Evolutionary conservation across 2,113 vertebrate genomes (phyloP).

Genomic region (Aptenodytes forsteri): DNA sequence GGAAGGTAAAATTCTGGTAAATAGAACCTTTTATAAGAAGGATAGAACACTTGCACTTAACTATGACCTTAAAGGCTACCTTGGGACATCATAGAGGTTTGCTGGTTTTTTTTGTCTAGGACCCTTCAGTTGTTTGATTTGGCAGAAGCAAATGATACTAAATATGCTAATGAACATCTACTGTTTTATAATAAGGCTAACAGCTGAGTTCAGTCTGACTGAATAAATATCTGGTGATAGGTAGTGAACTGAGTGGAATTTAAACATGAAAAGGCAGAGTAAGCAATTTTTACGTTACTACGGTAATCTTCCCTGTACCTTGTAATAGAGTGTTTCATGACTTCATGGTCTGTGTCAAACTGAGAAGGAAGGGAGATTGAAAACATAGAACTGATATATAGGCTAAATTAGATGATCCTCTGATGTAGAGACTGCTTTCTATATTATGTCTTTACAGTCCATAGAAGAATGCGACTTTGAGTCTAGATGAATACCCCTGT

Average conservation of each 20-base stretch:
- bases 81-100: rapidly evolving
- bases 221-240: background rate
- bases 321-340: rapidly evolving
- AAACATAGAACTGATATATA: background rate
- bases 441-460: background rate
- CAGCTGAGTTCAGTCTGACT: background rate
- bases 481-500: background rate
- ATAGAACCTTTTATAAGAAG: background rate
- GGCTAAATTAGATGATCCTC: background rate
- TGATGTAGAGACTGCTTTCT: background rate
- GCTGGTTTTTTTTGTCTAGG: background rate
- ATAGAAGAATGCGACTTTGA: background rate
- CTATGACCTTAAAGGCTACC: background rate
- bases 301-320: rapidly evolving
- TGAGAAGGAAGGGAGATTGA: background rate
- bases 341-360: background rate
- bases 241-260: background rate
- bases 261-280: background rate
- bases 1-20: background rate
- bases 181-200: background rate
- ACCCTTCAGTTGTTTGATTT: background rate
- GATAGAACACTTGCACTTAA: background rate
- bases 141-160: background rate
- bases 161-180: background rate
- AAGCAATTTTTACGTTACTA: background rate